phyloP scores from a whole-genome alignment of 2,888 invertebrate species.

The Lacanobia wlatinum region DNA sequence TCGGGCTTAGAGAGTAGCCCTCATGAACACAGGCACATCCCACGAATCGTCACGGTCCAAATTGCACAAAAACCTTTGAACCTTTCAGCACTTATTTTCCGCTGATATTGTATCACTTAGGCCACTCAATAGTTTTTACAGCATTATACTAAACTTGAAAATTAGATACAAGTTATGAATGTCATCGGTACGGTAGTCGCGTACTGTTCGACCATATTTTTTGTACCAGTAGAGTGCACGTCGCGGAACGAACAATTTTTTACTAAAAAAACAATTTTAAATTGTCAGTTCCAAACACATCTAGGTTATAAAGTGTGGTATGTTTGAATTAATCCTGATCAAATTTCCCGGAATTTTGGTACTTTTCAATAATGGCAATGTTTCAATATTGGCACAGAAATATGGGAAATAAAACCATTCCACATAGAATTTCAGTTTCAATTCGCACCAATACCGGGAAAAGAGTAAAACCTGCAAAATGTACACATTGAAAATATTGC shows the following conservation, averaged over 20 bases:
- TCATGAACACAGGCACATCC: too few relatives aligned
- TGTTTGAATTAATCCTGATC: not conserved
- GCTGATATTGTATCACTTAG: slow-evolving; percentile 17
- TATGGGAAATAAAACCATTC: not conserved
- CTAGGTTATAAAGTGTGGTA: not conserved
- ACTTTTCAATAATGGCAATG: not conserved
- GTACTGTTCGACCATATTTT: slow-evolving; percentile 16
- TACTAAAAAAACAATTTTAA: not conserved
- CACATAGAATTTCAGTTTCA: not conserved
- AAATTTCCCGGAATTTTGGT: not conserved
- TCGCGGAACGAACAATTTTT: not conserved
- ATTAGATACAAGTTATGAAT: slow-evolving; percentile 48
- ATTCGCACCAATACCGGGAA: not conserved
- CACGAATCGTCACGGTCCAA: too few relatives aligned
- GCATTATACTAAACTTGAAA: slow-evolving; percentile 30
- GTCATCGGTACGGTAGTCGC: slow-evolving; percentile 24
- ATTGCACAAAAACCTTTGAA: too few relatives aligned
- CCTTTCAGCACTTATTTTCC: not conserved
- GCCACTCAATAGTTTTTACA: slow-evolving; percentile 30
- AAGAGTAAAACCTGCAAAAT: not conserved
- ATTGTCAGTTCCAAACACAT: not conserved
- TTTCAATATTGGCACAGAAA: not conserved
- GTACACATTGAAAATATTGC: not conserved
- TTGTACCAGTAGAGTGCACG: slow-evolving; percentile 14
- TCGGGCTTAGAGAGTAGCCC: too few relatives aligned